Evolutionary conservation across 2,888 invertebrate species (phyloP), one percentile per base, ranked within the genome.

Genomic region (Thymelicus lineola): DNA sequence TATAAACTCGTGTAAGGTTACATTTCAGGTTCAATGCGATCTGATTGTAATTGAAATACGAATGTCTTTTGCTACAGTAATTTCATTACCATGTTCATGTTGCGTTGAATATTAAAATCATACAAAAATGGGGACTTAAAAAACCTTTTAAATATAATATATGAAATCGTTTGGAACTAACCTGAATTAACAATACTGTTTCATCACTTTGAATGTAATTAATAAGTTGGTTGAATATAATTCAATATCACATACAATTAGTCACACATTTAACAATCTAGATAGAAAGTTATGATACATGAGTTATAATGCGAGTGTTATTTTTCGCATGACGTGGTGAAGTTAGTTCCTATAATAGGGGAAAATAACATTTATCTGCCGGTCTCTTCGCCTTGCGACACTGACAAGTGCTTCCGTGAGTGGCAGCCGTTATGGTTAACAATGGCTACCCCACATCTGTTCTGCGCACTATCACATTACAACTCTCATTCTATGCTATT

Each of bases 391-490:
- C 77, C 79, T 79, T 73, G 77, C 81, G 89, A 89, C 89, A 89
- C 80, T 90, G 91, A 91, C 90, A 88, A 88, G 91, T 89, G 86
- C 81, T 90, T 92, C 92, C 91, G 91, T 87, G 86, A 89, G 84
- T 85, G 86, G 82, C 86, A 82, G 82, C 85, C 83, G 88, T 86
- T 86, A 86, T 83, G 80, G 78, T 77, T 84, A 84, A 92, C 91
- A 92, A 91, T 86, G 82, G 83, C 76, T 82, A 86, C 87, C 86
- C 87, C 82, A 86, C 86, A 85, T 87, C 86, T 83, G 79, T 77
- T 80, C 80, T 79, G 76, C 77, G 75, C 80, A 86, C 87, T 89
- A 90, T 89, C 87, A 81, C 80, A 83, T 86, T 86, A 85, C 85
- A 75, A 82, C 79, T 78, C 81, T 83, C 82, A 86, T 86, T 87